Conservation (phyloP, 1,140 invertebrate species). For the Drosophila sproati region DNA sequence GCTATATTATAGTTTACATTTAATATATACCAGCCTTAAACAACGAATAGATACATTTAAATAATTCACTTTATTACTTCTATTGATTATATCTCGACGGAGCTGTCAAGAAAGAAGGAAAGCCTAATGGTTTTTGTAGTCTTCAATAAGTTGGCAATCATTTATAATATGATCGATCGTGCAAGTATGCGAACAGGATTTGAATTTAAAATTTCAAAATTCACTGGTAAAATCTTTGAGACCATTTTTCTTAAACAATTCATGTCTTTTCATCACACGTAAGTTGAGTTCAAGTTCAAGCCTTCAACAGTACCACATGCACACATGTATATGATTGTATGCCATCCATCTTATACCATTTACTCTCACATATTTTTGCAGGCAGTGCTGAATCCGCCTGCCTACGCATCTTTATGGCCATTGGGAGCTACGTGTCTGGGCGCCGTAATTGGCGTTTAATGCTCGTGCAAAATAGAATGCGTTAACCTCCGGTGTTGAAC, state of each 20-base stretch:
- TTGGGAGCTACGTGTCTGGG: slow-evolving; percentile 58
- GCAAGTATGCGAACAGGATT: no score
- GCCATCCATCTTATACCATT: slow-evolving; percentile 10
- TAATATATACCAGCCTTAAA: no score
- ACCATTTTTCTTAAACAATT: not conserved
- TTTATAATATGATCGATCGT: no score
- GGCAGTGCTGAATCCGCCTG: slow-evolving; percentile 29
- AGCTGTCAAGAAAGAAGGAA: no score
- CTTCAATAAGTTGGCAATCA: no score
- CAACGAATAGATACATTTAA: no score
- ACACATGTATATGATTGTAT: not conserved
- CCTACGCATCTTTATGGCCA: slow-evolving; percentile 66
- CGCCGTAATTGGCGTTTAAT: slow-evolving; percentile 70
- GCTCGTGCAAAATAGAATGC: slow-evolving; percentile 39
- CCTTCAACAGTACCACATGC: not conserved
- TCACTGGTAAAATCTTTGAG: no score
- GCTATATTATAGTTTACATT: no score
- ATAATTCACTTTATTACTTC: no score
- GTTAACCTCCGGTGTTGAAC: slow-evolving; percentile 45
- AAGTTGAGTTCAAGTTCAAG: slow-evolving; percentile 17
- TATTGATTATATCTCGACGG: no score
- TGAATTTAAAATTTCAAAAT: not conserved
- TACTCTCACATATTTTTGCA: slow-evolving; percentile 15
- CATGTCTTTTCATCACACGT: not conserved
- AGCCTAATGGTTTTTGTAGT: no score